Evolutionary conservation across 2,888 invertebrate genomes (phyloP).

Genomic region (Leptopterna dolabrata): DNA sequence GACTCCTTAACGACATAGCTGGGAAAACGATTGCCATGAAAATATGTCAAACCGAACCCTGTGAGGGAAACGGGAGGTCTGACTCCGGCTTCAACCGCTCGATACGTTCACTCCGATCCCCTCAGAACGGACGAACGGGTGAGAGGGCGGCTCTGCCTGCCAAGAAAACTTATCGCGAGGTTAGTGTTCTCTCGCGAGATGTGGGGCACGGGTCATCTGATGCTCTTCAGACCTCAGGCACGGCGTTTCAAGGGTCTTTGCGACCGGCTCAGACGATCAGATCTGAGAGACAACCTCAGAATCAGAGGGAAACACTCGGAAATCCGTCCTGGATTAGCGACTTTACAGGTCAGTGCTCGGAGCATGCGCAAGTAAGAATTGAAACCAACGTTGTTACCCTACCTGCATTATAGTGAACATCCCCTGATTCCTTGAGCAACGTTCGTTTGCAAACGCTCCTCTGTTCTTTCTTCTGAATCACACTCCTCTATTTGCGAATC

Average conservation of each 20-base stretch:
- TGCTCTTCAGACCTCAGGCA: background rate
- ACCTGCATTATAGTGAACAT: too few species aligned
- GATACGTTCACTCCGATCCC: background rate
- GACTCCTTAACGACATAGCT: too few species aligned
- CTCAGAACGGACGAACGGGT: background rate
- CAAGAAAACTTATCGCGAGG: background rate
- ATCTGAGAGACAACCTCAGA: background rate
- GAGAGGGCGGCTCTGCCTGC: background rate
- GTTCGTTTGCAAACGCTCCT: too few species aligned
- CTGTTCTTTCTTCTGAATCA: too few species aligned
- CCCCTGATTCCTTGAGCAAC: too few species aligned
- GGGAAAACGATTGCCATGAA: background rate
- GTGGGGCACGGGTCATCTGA: background rate
- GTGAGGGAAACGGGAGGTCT: background rate
- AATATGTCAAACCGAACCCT: background rate
- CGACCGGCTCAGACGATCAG: background rate
- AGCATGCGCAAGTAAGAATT: too few species aligned
- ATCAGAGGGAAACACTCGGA: background rate
- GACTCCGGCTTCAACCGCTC: background rate
- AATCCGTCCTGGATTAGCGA: background rate
- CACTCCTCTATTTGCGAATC: too few species aligned
- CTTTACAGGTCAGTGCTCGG: background rate
- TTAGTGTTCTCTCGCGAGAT: slow-evolving; percentile 18
- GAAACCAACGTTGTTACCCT: too few species aligned
- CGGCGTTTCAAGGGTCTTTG: background rate